These are phyloP conservation scores for Neolamprologus hecqui DNA, from an alignment of 2,113 vertebrate genomes.

Conservation along the genomic window DNA sequence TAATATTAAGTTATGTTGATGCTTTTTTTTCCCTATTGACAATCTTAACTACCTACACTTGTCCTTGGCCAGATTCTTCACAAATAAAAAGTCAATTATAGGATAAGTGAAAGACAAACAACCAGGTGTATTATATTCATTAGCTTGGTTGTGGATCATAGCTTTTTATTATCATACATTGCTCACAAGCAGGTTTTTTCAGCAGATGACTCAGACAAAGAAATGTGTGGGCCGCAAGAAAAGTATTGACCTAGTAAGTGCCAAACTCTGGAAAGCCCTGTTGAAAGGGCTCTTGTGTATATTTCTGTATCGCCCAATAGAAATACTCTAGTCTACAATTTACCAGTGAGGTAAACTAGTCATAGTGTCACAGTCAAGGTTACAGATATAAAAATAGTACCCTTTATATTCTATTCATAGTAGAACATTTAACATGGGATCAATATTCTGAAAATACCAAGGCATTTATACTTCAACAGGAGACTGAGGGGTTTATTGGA, in stretches of 20 bases:
- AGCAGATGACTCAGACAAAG: background rate
- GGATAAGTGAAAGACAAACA: background rate
- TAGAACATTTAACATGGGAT: background rate
- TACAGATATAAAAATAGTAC: background rate
- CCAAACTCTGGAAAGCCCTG: background rate
- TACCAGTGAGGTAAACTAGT: background rate
- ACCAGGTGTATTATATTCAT: background rate
- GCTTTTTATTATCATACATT: background rate
- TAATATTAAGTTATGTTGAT: background rate
- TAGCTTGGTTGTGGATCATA: background rate
- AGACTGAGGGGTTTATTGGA: slow-evolving; percentile 22
- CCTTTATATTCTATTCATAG: slow-evolving; percentile 1
- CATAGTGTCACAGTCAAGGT: background rate
- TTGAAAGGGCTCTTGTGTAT: background rate
- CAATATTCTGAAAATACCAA: slow-evolving; percentile 25
- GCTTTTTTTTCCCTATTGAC: background rate
- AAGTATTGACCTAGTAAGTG: slow-evolving; percentile 19
- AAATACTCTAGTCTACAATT: background rate
- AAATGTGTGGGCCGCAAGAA: slow-evolving; percentile 1
- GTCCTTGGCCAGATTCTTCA: slow-evolving; percentile 19
- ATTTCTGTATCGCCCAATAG: background rate
- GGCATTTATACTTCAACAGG: slow-evolving; percentile 10
- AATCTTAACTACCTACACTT: background rate
- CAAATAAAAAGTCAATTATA: slow-evolving; percentile 18
- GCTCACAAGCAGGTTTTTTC: background rate